Conservation (phyloP, 2,113 vertebrate genomes). For the Canis aureus region DNA sequence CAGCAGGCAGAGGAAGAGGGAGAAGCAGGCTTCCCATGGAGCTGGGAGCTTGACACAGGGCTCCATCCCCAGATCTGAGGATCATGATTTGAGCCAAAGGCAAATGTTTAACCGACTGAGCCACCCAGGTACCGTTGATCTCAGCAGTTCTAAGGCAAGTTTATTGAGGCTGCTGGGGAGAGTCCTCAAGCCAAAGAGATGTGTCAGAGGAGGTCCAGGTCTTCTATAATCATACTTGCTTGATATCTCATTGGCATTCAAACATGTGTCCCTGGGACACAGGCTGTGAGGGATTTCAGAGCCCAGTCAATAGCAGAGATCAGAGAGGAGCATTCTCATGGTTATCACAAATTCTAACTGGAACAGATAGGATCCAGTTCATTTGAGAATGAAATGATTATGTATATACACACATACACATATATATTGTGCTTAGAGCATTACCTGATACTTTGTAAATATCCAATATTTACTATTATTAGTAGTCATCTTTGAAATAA, state of each 20-base stretch:
- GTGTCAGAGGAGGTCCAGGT: neutral
- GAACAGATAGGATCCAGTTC: neutral
- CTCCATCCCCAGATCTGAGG: no score
- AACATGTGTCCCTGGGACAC: neutral
- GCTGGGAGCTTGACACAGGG: no score
- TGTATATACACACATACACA: neutral
- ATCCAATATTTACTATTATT: neutral
- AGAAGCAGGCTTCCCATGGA: no score
- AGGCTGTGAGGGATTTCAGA: neutral
- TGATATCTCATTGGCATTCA: neutral
- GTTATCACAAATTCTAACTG: neutral
- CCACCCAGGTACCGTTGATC: neutral
- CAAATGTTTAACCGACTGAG: no score
- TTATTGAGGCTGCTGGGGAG: neutral
- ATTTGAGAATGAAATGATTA: neutral
- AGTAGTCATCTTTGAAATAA: neutral
- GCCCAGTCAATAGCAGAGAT: neutral
- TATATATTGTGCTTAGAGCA: neutral
- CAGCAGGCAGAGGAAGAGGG: no score
- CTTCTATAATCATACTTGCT: neutral
- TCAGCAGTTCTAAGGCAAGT: neutral
- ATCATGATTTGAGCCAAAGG: no score
- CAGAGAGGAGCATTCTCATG: neutral
- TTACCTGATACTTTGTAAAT: neutral
- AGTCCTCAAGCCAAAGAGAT: neutral